These are phyloP conservation scores for Todiramphus saurophagus DNA, from an alignment of 2,113 vertebrate genomes.

Conservation along the genomic window DNA sequence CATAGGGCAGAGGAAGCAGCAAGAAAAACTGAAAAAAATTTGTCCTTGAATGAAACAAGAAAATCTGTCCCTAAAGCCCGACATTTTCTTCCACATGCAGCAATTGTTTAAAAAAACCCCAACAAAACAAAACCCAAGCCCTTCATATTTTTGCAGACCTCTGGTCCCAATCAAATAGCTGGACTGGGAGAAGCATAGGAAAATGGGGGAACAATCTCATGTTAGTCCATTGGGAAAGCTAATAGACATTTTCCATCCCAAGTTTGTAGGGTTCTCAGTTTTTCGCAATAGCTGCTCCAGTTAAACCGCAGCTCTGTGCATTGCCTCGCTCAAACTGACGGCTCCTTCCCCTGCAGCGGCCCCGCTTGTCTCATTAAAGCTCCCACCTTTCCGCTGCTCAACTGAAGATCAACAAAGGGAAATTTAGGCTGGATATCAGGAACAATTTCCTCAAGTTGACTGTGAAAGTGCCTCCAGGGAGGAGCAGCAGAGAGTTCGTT, in stretches of 20 bases:
- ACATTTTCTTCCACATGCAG: background rate
- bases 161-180: slow-evolving; percentile 58
- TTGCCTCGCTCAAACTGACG: slow-evolving; percentile 52
- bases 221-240: slow-evolving; percentile 30
- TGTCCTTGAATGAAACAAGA: background rate
- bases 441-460: slow-evolving; percentile 57
- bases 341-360: slow-evolving; percentile 49
- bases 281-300: background rate
- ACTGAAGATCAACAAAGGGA: slow-evolving; percentile 59
- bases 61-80: background rate
- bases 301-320: slow-evolving; percentile 47
- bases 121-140: background rate
- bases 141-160: slow-evolving; percentile 18
- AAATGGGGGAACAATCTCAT: slow-evolving; percentile 34
- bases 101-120: background rate
- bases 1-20: background rate
- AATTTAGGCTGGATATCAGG: slow-evolving; percentile 53
- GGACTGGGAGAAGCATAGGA: slow-evolving; percentile 49
- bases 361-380: slow-evolving; percentile 60
- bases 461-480: slow-evolving; percentile 32
- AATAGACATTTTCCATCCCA: slow-evolving; percentile 54
- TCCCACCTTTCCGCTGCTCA: slow-evolving; percentile 62
- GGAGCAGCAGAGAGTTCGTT: background rate
- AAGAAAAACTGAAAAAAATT: background rate
- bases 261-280: slow-evolving; percentile 21